Evolutionary conservation across 2,113 vertebrate genomes (phyloP).

Genomic region (Dryoscopus gambensis): DNA sequence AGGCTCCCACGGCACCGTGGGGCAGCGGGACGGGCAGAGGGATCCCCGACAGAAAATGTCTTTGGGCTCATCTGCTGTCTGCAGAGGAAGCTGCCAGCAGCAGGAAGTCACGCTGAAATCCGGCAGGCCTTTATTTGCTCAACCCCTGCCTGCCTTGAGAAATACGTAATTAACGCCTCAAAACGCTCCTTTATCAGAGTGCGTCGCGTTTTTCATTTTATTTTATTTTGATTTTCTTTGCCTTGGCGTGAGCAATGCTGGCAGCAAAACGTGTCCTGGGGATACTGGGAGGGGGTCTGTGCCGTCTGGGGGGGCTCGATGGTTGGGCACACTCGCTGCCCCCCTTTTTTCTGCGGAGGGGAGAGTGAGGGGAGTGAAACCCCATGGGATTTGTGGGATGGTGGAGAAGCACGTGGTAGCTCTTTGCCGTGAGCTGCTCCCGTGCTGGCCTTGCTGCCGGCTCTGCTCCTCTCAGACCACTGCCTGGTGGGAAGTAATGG

Average conservation of each 20-base stretch:
- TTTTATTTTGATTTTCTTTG: not conserved
- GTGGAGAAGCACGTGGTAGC: not conserved
- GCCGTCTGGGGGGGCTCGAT: accelerated
- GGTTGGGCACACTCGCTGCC: not conserved
- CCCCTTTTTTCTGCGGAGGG: not conserved
- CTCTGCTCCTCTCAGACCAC: not conserved
- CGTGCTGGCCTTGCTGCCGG: accelerated
- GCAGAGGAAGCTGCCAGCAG: constrained; percentile 50
- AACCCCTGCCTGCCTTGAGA: constrained; percentile 55
- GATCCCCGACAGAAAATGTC: constrained; percentile 31
- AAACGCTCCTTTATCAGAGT: not conserved
- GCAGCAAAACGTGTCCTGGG: accelerated
- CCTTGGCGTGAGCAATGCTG: not conserved
- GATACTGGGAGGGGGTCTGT: not conserved
- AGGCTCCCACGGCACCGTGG: not conserved
- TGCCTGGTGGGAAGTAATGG: no score
- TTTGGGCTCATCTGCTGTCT: not conserved
- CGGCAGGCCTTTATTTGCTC: constrained; percentile 61
- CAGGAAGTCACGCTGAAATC: constrained; percentile 60
- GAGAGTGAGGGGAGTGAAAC: not conserved
- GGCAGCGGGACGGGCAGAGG: not conserved
- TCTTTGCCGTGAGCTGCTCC: not conserved
- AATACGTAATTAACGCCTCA: constrained; percentile 2
- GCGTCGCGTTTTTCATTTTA: accelerated
- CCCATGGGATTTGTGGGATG: not conserved